Base-by-base conservation (phyloP, 2,888 invertebrate species). In the Pseudanteris insignis region DNA sequence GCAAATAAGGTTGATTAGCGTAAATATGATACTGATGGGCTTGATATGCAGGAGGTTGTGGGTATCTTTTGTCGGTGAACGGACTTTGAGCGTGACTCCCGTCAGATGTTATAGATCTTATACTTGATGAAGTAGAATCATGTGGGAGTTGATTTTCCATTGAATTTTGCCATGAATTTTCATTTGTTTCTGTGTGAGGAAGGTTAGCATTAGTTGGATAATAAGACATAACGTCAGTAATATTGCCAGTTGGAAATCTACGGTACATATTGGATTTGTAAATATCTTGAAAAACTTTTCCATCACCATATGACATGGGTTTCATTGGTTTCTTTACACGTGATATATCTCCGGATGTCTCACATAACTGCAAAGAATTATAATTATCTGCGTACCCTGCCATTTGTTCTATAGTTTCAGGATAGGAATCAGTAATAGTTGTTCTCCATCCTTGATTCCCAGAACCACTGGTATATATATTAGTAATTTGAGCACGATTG, bases 201-300 rank as follows among this genome's bases (percentile, higher is more conserved):
- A 85, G 76, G 74, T 83, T 82, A 65, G 84, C 85, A 24, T 87
- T 88, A 1, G 89, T 89, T 1, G 92, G 92, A 77, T 92, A 92
- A 69, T 91, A 92, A 0, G 89, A 89, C 4, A 92, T 81, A 8
- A 91, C 90, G 75, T 92, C 92, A 0, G 90, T 92, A 13, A 92
- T 84, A 55, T 82, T 80, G 2, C 89, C 87, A 1, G 88, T 85
- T 28, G 89, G 89, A 71, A 88, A 89, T 81, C 86, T 83, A 48
- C 89, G 83, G 71, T 88, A 86, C 79, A 86, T 84, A 1, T 85
- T 83, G 28, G 82, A 81, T 80, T 88, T 89, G 71, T 87, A 88
- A 9, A 82, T 83, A 43, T 89, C 88, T 70, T 88, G 82, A 63
- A 87, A 84, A 72, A 86, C 74, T 74, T 86, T 71, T 13, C 84